These are phyloP conservation scores for Eonycteris spelaea DNA, from an alignment of 2,113 vertebrate genomes.

Conservation along the genomic window DNA sequence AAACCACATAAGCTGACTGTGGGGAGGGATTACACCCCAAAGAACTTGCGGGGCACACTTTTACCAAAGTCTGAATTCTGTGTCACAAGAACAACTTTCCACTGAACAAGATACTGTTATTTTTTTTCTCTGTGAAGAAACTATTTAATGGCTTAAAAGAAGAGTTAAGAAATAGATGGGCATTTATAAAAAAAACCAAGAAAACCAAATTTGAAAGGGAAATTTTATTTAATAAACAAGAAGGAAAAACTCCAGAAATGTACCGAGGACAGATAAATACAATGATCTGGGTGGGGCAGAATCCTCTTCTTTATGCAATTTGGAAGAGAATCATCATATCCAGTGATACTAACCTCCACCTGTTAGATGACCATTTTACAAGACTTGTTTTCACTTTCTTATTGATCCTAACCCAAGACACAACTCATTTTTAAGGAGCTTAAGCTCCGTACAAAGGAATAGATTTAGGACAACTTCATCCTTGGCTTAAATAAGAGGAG, in stretches of 20 bases:
- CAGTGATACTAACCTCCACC: neutral
- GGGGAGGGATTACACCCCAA: neutral
- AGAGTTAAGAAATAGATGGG: neutral
- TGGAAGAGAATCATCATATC: neutral
- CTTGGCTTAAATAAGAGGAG: constrained; percentile 17
- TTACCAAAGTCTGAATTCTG: neutral
- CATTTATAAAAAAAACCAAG: neutral
- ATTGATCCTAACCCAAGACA: constrained; percentile 18
- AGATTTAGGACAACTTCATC: neutral
- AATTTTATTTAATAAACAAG: neutral
- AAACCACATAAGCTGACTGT: neutral
- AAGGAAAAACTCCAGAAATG: neutral
- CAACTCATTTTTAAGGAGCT: neutral
- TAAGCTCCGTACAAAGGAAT: neutral
- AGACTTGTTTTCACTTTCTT: constrained; percentile 43
- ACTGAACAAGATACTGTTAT: neutral
- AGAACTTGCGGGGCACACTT: neutral
- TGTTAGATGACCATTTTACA: neutral
- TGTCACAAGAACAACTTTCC: neutral
- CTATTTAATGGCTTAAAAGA: constrained; percentile 1
- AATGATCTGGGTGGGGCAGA: neutral
- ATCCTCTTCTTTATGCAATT: neutral
- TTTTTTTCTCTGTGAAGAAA: constrained; percentile 1
- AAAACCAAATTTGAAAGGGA: neutral
- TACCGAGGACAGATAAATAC: neutral